Percentiles rank a stretch among this genome's conserved stretches.
Evolutionary conservation across 1,140 invertebrate species (phyloP).

Genomic region (Drosophila takahashii): DNA sequence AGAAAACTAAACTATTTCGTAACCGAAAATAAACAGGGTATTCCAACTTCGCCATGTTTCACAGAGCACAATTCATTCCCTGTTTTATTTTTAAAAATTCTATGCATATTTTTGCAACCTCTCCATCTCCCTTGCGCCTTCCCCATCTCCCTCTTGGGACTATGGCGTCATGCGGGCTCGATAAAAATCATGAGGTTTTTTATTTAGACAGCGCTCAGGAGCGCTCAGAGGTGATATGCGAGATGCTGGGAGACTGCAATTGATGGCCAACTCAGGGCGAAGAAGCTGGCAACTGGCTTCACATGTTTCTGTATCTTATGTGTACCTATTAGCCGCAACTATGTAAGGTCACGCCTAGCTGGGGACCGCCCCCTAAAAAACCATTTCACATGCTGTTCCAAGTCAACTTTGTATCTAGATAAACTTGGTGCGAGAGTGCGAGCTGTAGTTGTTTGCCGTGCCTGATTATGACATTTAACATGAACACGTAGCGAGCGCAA

Average conservation of each 20-base stretch:
- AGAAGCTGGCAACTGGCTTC: slow-evolving; percentile 20
- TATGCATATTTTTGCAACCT: slow-evolving; percentile 68
- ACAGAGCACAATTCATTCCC: neutral
- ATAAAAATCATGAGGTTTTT: slow-evolving; percentile 48
- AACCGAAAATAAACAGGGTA: slow-evolving; percentile 11
- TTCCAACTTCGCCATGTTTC: neutral
- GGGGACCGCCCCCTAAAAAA: slow-evolving; percentile 24
- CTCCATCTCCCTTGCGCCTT: slow-evolving; percentile 1
- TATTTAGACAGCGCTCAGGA: slow-evolving; percentile 29
- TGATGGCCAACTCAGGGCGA: slow-evolving; percentile 34
- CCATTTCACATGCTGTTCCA: slow-evolving; percentile 67
- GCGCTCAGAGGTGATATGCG: slow-evolving; percentile 30
- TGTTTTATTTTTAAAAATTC: slow-evolving; percentile 57
- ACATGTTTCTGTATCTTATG: slow-evolving; percentile 23
- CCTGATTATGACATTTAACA: slow-evolving; percentile 82
- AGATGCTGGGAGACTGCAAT: slow-evolving; percentile 43
- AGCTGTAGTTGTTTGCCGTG: slow-evolving; percentile 28
- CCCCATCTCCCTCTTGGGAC: neutral
- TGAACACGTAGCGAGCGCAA: slow-evolving; percentile 74
- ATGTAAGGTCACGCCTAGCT: slow-evolving; percentile 57
- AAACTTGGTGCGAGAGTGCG: slow-evolving; percentile 25
- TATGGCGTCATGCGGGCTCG: slow-evolving; percentile 69
- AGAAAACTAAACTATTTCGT: no score
- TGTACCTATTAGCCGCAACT: slow-evolving; percentile 62
- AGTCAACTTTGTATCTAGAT: slow-evolving; percentile 66